Evolutionary conservation across 1,140 invertebrate genomes (phyloP).

Genomic region (Drosophila equinoxialis): DNA sequence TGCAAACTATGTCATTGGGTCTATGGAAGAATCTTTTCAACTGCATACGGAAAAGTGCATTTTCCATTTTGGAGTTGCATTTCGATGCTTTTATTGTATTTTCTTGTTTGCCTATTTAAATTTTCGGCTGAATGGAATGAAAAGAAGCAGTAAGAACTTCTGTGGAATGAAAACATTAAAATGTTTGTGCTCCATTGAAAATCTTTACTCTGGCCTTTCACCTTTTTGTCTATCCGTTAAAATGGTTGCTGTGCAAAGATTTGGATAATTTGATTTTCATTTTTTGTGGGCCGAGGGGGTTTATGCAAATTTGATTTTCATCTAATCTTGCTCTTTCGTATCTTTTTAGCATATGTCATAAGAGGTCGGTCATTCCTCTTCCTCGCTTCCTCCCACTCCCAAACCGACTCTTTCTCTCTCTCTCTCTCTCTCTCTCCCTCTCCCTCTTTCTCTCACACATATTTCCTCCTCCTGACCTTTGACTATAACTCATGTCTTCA

Average conservation of each 20-base stretch:
- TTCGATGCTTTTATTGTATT: constrained; percentile 53
- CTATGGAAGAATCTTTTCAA: constrained; percentile 36
- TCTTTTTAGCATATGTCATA: constrained; percentile 3
- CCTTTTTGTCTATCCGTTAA: constrained; percentile 29
- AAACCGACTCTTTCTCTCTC: neutral
- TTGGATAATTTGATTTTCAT: neutral
- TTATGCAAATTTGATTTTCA: constrained; percentile 43
- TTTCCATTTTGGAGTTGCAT: constrained; percentile 13
- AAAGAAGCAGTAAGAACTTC: constrained; percentile 46
- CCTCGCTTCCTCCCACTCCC: neutral
- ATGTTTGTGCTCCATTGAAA: constrained; percentile 20
- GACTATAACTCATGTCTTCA: constrained; percentile 32
- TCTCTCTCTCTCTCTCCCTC: neutral
- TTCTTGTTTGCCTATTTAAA: constrained; percentile 53
- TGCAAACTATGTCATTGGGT: constrained; percentile 74
- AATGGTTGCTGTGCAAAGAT: constrained; percentile 8
- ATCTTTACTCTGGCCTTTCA: constrained; percentile 39
- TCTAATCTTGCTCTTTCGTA: neutral
- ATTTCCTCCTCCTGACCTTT: constrained; percentile 17
- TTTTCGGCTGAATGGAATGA: constrained; percentile 33
- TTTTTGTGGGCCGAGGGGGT: constrained; percentile 3
- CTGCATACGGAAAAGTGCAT: constrained; percentile 23
- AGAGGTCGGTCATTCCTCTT: constrained; percentile 6
- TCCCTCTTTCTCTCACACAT: neutral
- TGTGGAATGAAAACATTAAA: constrained; percentile 50